Base-by-base conservation (phyloP, 2,888 invertebrate genomes). In the Gryllus longicercus region DNA sequence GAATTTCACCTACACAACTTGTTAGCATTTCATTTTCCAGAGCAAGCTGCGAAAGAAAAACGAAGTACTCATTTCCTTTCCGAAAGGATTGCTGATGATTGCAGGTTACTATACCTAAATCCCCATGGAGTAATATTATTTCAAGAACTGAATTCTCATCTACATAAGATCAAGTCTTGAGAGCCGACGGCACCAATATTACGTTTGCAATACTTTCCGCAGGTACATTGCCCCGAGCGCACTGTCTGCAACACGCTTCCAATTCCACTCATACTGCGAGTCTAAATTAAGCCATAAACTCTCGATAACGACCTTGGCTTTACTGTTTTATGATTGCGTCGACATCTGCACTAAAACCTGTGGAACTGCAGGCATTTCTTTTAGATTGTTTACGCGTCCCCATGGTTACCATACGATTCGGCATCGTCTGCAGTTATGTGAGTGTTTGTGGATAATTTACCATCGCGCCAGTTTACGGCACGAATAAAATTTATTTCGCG, bases 281-380 rank as follows among this genome's bases (percentile, higher is more conserved):
- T 63, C 63, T n/a, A 63, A 63, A 63, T 63, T 63, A 63, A 63
- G 63, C 63, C 63, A 63, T 63, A 63, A 18, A 63, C 63, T 63
- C 63, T 63, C 63, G 63, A 63, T 63, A 63, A 63, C 63, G 63
- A 63, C 63, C 63, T 63, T 63, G 63, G 63, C 14, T 63, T 63
- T 63, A 63, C 63, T 63, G 63, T 63, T 63, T 63, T 63, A 63
- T 63, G 63, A 63, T 63, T 63, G 16, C 63, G 63, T 18, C 63
- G 63, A 63, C 63, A 63, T 63, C 63, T 63, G 63, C 63, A 63
- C 63, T 63, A 63, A 63, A 63, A 63, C 63, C 63, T 14, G 14
- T 18, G 63, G n/a, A 63, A 63, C 63, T 63, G 63, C 63, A 63
- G 63, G n/a, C n/a, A 16, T 63, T 63, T 63, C 63, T n/a, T 63